A percentile compares a stretch with the other conserved stretches of the same genome.
Conservation (phyloP, 1,140 invertebrate genomes). For the Brachionus plicatilis region DNA sequence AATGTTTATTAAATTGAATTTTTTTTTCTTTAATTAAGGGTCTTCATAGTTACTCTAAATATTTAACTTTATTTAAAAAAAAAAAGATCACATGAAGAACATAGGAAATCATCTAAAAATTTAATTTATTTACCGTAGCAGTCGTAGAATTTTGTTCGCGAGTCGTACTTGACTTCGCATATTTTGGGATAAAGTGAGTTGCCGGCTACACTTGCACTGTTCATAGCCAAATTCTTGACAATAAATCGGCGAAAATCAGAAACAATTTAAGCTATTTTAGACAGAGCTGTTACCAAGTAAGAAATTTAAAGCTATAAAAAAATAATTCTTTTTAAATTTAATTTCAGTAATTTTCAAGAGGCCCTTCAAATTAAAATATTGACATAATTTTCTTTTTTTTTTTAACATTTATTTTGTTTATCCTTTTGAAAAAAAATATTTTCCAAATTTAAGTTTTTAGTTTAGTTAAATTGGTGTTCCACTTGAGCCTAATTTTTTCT, state of each 20-base stretch:
- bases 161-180: slow-evolving; percentile 16
- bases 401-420: not conserved
- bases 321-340: not conserved
- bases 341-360: not conserved
- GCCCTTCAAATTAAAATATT: not conserved
- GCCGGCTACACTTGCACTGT: not conserved
- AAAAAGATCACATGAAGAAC: not conserved
- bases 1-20: not conserved
- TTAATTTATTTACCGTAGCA: not conserved
- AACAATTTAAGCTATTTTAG: not conserved
- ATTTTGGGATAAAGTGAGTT: not conserved
- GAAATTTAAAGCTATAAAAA: not conserved
- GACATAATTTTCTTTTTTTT: not conserved
- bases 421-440: not conserved
- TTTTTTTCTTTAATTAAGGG: not conserved
- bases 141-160: not conserved
- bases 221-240: not conserved
- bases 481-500: not conserved
- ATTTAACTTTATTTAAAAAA: not conserved
- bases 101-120: not conserved
- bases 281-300: not conserved
- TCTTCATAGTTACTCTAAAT: not conserved
- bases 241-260: not conserved
- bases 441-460: not conserved
- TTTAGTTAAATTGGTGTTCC: not conserved